Conservation (phyloP, 30 jellyfish, hydroid and myxozoan species). For the Hydractinia symbiolongicarpus region DNA sequence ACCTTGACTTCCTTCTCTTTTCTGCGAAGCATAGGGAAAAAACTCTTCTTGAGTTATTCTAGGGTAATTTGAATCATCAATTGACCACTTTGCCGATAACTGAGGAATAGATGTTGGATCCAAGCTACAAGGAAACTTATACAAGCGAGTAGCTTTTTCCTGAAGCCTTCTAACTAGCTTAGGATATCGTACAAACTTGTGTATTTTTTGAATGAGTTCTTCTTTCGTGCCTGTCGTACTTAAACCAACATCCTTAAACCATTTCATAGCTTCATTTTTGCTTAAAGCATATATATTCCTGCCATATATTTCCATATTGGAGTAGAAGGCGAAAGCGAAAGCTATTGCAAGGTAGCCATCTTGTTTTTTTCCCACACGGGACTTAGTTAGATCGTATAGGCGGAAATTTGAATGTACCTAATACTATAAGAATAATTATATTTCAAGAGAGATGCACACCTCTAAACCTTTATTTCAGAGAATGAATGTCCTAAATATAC, state of each 20-base stretch:
- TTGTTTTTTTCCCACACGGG: too few species aligned
- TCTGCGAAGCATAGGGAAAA: conserved; percentile 2
- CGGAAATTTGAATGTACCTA: too few species aligned
- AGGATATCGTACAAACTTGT: conserved; percentile 6
- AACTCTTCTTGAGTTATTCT: not conserved
- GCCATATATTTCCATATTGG: too few species aligned
- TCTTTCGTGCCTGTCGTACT: conserved; percentile 2
- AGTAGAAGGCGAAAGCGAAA: too few species aligned
- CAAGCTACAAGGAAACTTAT: conserved; percentile 13
- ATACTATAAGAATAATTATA: too few species aligned
- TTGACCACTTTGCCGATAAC: not conserved
- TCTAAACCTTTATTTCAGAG: too few species aligned
- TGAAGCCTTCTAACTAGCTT: conserved; percentile 10
- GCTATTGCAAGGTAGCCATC: too few species aligned
- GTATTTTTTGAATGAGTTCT: conserved; percentile 8
- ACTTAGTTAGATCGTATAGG: too few species aligned
- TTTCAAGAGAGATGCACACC: too few species aligned
- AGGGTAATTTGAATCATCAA: conserved; percentile 10
- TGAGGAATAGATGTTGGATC: conserved; percentile 16
- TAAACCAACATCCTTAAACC: conserved; percentile 3
- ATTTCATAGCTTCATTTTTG: not conserved
- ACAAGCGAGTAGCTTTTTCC: conserved; percentile 1
- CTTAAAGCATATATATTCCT: too few species aligned
- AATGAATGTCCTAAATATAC: too few species aligned
- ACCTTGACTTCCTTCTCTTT: conserved; percentile 24